phyloP scores from a whole-genome alignment of 2,888 invertebrate species.

The Latrodectus hesperus region DNA sequence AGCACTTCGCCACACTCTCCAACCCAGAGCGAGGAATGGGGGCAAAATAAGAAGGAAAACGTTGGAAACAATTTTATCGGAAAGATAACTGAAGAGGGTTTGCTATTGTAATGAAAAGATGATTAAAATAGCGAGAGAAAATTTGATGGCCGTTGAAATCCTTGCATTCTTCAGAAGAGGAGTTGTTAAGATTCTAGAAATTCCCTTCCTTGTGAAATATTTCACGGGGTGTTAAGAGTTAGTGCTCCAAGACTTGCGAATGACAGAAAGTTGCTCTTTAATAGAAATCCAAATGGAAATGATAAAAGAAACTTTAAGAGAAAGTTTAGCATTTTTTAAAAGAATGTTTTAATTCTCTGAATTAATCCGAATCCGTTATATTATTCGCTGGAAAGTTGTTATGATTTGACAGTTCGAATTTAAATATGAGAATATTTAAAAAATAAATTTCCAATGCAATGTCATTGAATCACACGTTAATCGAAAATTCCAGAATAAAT shows the following conservation, averaged over 20 bases:
- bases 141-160: constrained; percentile 27
- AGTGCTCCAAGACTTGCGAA: not conserved
- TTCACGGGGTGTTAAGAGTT: not conserved
- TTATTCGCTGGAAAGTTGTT: too few species aligned
- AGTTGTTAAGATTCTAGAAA: constrained; percentile 2
- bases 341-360: too few species aligned
- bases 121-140: constrained; percentile 52
- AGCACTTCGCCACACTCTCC: constrained; percentile 32
- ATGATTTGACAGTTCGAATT: too few species aligned
- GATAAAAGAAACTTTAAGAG: too few species aligned
- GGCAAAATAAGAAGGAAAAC: constrained; percentile 10
- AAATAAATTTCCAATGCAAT: too few species aligned
- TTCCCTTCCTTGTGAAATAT: not conserved
- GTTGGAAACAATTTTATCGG: constrained; percentile 36
- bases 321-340: too few species aligned
- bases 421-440: too few species aligned
- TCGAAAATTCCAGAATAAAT: too few species aligned
- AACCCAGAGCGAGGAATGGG: not conserved
- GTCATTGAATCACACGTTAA: too few species aligned
- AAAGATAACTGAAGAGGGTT: constrained; percentile 21
- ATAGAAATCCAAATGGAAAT: not conserved
- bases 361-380: too few species aligned
- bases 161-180: not conserved
- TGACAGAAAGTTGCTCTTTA: not conserved
- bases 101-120: constrained; percentile 58